Conservation (phyloP, 2,888 invertebrate genomes). For the Drosophila robusta region DNA sequence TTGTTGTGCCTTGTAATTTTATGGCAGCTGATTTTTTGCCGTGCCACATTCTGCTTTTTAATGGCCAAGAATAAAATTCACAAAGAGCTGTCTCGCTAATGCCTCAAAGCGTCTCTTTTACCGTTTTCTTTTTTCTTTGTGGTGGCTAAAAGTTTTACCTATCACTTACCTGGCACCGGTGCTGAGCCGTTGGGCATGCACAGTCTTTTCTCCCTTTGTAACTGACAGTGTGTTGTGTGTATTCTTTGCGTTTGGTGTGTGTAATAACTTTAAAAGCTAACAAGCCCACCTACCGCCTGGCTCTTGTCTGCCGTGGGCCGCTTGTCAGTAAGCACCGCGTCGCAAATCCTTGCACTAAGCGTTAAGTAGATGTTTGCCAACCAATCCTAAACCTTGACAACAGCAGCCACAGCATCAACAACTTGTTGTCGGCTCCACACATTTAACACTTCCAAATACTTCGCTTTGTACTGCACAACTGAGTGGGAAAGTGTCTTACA, state of each 20-base stretch:
- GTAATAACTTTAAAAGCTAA: conserved; percentile 73
- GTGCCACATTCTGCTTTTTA: conserved; percentile 9
- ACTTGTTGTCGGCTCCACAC: conserved; percentile 25
- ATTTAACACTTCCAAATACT: background rate
- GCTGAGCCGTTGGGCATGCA: conserved; percentile 44
- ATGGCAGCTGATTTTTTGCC: conserved; percentile 42
- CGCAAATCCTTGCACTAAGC: conserved; percentile 70
- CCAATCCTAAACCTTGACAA: conserved; percentile 52
- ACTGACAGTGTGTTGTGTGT: conserved; percentile 5
- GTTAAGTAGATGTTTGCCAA: conserved; percentile 65
- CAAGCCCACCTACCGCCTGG: conserved; percentile 53
- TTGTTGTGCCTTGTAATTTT: conserved; percentile 38
- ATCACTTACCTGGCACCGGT: conserved; percentile 30
- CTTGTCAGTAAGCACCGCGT: conserved; percentile 41
- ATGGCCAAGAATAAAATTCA: conserved; percentile 34
- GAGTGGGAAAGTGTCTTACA: too few species aligned
- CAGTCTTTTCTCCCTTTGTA: conserved; percentile 12
- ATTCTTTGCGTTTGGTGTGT: conserved; percentile 27
- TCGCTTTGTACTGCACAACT: background rate
- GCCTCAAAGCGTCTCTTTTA: conserved; percentile 47
- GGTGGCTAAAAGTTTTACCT: conserved; percentile 51
- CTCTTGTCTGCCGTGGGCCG: conserved; percentile 24
- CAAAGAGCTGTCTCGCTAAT: conserved; percentile 47
- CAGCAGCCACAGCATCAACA: conserved; percentile 33
- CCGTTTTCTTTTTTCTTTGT: conserved; percentile 48